Evolutionary conservation across 2,888 invertebrate species (phyloP), one percentile per base, ranked within the genome.

Genomic region (Nasonovia ribisnigri): DNA sequence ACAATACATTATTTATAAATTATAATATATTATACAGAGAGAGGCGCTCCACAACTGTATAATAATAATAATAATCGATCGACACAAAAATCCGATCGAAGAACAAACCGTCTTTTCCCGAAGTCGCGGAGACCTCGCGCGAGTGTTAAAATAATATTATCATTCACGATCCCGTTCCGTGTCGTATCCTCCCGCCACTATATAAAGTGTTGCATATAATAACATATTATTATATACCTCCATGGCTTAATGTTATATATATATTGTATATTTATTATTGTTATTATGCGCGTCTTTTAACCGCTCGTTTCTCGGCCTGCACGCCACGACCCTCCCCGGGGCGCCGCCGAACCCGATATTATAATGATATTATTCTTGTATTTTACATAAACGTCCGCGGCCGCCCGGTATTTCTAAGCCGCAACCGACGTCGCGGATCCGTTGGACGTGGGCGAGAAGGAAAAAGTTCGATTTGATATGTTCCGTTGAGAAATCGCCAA

Each of bases 271-370:
- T 36, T 36, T 77, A 77, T 77, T 77, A 77, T 77, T 36, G 36
- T 36, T 77, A 42, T 77, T 77, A 20, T 77, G 36, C 36, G 36
- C 36, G 36, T 77, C 20, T 77, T n/a, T n/a, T 77, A 36, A 36
- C 36, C 20, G 77, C 77, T 77, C 20, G 20, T 42, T 8, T 77
- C 77, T 77, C 88, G 88, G 26, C 0, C 8, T 36, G n/a, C 51
- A 48, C 51, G 88, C 51, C 36, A 51, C 51, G 43, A 89, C 43
- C 89, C 57, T 89, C 60, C 89, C n/a, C n/a, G 90, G n/a, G 89
- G 57, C 89, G 89, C 89, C 57, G 46, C 16, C 11, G 36, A 77
- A 77, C 77, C 20, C 20, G 77, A 77, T 77, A 36, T 77, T 77
- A 77, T 36, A 77, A 36, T 54, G 54, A 46, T 26, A 26, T 36